A percentile compares a stretch with the other conserved stretches of the same genome.
phyloP scores from a whole-genome alignment of 2,797 vertebrate species.

The Urocyon cinereoargenteus region DNA sequence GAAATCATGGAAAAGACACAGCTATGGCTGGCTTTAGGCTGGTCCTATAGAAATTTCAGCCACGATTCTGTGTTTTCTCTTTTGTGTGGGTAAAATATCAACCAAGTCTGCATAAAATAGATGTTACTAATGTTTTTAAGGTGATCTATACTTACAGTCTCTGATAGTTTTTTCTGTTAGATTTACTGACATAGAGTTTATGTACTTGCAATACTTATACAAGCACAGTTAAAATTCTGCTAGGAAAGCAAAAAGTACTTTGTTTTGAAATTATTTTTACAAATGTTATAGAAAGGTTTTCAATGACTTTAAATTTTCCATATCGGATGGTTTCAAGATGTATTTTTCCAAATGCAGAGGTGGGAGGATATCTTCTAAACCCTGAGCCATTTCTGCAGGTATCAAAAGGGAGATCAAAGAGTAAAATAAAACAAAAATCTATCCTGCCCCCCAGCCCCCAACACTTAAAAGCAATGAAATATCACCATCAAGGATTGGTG shows the following conservation, averaged over 20 bases:
- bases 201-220: background rate
- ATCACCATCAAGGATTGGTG: background rate
- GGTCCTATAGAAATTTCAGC: conserved; percentile 17
- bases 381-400: background rate
- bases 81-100: conserved; percentile 38
- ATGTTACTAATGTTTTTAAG: background rate
- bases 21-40: conserved; percentile 21
- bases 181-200: background rate
- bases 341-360: conserved; percentile 63
- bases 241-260: background rate
- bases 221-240: background rate
- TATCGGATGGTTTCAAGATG: background rate
- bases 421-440: conserved; percentile 24
- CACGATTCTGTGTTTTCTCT: background rate
- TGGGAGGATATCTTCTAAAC: background rate
- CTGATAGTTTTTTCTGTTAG: background rate
- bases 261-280: conserved; percentile 9
- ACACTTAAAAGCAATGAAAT: conserved; percentile 41
- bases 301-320: conserved; percentile 54
- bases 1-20: conserved; percentile 63
- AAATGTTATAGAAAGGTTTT: background rate
- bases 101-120: background rate
- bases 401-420: conserved; percentile 14
- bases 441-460: background rate
- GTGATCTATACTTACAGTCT: background rate